A percentile compares a stretch with the other conserved stretches of the same genome.
Evolutionary conservation across 2,797 vertebrate genomes (phyloP).

Genomic region (Sylvilagus floridanus): DNA sequence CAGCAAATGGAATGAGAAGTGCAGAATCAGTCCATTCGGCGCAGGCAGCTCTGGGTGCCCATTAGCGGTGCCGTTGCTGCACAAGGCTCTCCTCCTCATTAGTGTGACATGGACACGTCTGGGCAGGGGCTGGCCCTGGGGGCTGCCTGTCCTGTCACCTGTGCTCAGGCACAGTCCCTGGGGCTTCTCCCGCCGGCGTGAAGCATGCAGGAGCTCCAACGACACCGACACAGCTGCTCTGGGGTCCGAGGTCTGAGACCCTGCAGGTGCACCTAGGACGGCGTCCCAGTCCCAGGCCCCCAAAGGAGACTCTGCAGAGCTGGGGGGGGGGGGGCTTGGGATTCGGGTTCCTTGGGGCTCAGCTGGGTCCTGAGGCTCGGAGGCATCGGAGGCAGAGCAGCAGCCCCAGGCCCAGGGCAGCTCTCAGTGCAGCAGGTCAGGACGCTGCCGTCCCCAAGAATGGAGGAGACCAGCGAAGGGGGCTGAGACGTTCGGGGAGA

Average conservation of each 20-base stretch:
- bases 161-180: rapidly evolving
- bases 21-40: neutral
- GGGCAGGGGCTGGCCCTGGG: neutral
- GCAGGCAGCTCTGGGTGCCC: neutral
- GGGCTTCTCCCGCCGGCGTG: too few relatives aligned
- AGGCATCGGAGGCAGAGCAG: neutral
- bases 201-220: rapidly evolving
- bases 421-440: neutral
- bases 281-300: neutral
- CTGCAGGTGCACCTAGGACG: rapidly evolving
- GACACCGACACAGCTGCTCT: rapidly evolving
- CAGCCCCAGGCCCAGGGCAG: rapidly evolving
- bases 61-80: rapidly evolving
- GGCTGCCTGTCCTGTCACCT: neutral
- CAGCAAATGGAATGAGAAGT: neutral
- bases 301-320: rapidly evolving
- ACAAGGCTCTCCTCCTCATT: neutral
- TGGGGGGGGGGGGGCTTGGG: rapidly evolving
- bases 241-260: neutral
- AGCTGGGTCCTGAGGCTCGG: neutral
- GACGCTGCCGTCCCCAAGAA: conserved; percentile 43
- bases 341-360: neutral
- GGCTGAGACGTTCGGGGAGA: conserved; percentile 52
- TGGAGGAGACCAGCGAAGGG: conserved; percentile 69
- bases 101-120: neutral